Conservation (phyloP, 2,888 invertebrate genomes). For the Heterodera filipjevi region DNA sequence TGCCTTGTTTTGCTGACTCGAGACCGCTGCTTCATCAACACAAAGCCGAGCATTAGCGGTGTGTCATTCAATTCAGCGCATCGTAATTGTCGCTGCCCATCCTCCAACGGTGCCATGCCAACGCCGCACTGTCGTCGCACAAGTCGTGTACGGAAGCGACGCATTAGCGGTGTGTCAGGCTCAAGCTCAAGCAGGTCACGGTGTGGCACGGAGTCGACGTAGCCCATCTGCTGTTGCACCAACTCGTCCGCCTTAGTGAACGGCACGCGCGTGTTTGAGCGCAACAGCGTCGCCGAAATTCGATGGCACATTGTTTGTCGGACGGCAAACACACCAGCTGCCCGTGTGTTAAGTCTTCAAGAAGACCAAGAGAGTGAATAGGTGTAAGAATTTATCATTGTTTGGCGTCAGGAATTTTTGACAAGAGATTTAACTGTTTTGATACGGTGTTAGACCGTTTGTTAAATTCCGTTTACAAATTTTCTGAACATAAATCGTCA, state of each 20-base stretch:
- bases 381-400: no score
- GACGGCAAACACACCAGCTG: conserved; percentile 55
- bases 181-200: conserved; percentile 45
- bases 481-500: no score
- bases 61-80: conserved; percentile 40
- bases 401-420: no score
- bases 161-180: conserved; percentile 44
- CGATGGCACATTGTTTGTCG: conserved; percentile 62
- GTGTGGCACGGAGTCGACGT: conserved; percentile 58
- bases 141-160: conserved; percentile 47
- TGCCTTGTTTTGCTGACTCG: background rate
- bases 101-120: conserved; percentile 36
- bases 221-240: conserved; percentile 56
- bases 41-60: conserved; percentile 42
- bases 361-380: no score
- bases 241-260: conserved; percentile 59
- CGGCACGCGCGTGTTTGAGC: conserved; percentile 51
- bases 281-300: conserved; percentile 18
- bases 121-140: conserved; percentile 45
- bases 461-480: no score
- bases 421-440: no score
- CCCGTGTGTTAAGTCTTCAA: conserved; percentile 40
- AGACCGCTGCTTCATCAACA: conserved; percentile 18
- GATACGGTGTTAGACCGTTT: no score
- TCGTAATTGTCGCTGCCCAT: conserved; percentile 36